Conservation (phyloP, 2,888 invertebrate genomes). For the Clivina fossor region DNA sequence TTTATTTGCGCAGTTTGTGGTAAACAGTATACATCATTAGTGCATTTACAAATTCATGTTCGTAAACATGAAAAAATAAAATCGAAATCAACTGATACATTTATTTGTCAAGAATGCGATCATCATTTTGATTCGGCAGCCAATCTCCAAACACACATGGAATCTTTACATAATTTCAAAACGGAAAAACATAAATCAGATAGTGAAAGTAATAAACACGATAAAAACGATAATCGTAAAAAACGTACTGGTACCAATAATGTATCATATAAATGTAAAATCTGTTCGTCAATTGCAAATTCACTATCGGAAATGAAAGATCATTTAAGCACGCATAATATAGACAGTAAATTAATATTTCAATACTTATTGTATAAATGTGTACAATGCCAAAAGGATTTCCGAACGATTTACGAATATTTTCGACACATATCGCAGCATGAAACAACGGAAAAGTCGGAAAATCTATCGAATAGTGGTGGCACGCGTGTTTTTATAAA, state of each 20-base stretch:
- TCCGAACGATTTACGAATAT: constrained; percentile 21
- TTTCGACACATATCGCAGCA: constrained; percentile 9
- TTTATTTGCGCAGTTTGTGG: constrained; percentile 26
- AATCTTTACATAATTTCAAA: constrained; percentile 19
- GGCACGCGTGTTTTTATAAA: constrained; percentile 10
- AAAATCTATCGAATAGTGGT: constrained; percentile 5
- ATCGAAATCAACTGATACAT: constrained; percentile 36
- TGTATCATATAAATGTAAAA: constrained; percentile 26
- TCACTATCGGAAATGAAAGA: constrained; percentile 23
- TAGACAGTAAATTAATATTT: constrained; percentile 16
- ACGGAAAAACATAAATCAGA: constrained; percentile 6
- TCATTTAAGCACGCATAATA: constrained; percentile 17
- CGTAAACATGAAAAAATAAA: constrained; percentile 16
- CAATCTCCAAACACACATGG: constrained; percentile 18
- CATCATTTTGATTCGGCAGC: neutral
- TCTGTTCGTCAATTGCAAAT: constrained; percentile 4
- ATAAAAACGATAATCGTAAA: too few relatives aligned
- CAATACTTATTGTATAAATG: constrained; percentile 19
- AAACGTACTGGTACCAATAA: too few relatives aligned
- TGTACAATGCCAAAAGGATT: constrained; percentile 14
- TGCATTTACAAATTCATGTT: constrained; percentile 8
- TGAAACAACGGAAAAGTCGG: neutral
- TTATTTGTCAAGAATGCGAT: constrained; percentile 18
- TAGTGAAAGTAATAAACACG: neutral
- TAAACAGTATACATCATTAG: constrained; percentile 7